A percentile compares a stretch with the other conserved stretches of the same genome.
phyloP scores from a whole-genome alignment of 1,140 invertebrate genomes.

The Argopecten irradians region DNA sequence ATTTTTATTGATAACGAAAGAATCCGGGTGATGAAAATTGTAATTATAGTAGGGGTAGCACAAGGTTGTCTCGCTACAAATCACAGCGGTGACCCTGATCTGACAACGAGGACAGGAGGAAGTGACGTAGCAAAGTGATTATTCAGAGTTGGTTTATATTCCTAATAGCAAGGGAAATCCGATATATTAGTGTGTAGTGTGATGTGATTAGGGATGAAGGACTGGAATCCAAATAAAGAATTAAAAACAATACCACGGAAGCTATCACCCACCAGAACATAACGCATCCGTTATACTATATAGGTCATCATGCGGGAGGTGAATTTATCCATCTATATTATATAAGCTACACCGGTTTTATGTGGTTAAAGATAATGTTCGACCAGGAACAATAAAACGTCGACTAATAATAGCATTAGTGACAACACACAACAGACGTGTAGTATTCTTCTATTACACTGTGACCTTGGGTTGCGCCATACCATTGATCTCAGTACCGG shows the following conservation, averaged over 20 bases:
- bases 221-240: not conserved
- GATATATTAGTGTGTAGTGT: not conserved
- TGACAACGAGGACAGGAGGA: not conserved
- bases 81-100: not conserved
- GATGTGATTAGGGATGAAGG: not conserved
- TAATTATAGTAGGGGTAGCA: not conserved
- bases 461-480: too few species aligned
- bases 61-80: not conserved
- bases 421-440: too few species aligned
- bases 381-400: too few species aligned
- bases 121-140: not conserved
- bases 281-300: not conserved
- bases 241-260: not conserved
- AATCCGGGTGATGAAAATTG: slow-evolving; percentile 21
- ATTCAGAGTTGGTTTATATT: not conserved
- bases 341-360: too few species aligned
- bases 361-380: too few species aligned
- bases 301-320: not conserved
- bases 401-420: too few species aligned
- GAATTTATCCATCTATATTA: too few species aligned
- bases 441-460: too few species aligned
- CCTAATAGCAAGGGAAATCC: not conserved
- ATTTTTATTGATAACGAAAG: slow-evolving; percentile 19
- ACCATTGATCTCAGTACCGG: too few species aligned
- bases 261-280: not conserved